Conservation (phyloP, 2,888 invertebrate genomes). For the Latheticus oryzae region DNA sequence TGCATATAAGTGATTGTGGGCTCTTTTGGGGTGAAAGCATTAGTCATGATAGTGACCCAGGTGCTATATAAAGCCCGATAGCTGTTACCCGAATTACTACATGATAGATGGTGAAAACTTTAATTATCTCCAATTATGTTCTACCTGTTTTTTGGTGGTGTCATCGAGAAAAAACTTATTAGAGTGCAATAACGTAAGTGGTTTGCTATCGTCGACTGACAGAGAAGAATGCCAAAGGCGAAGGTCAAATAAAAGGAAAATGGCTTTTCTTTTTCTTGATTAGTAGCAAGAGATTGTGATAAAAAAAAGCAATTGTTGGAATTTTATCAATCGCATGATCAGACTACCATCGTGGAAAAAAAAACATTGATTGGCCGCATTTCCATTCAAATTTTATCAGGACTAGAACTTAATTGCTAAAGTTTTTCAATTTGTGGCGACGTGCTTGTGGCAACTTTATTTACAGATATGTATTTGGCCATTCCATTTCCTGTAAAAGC, state of each 20-base stretch:
- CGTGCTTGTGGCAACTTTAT: constrained; percentile 19
- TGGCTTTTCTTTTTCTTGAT: too few species aligned
- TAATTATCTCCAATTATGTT: constrained; percentile 42
- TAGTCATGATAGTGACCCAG: constrained; percentile 38
- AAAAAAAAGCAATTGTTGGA: too few species aligned
- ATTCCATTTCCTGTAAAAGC: constrained; percentile 25
- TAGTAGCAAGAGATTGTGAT: too few species aligned
- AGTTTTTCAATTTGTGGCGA: constrained; percentile 25
- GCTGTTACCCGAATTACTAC: constrained; percentile 39
- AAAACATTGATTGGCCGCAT: too few species aligned
- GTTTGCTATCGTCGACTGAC: constrained; percentile 10
- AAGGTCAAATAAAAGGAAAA: too few species aligned
- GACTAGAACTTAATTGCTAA: constrained; percentile 18
- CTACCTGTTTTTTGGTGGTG: constrained; percentile 27
- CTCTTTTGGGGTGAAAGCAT: constrained; percentile 16
- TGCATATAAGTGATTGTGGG: constrained; percentile 1
- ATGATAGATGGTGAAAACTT: constrained; percentile 44
- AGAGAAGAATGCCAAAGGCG: constrained; percentile 7
- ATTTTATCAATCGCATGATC: too few species aligned
- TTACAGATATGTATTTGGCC: constrained; percentile 20
- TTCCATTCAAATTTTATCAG: constrained; percentile 17
- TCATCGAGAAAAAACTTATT: constrained; percentile 31
- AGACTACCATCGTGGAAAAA: too few species aligned
- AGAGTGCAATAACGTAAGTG: constrained; percentile 30
- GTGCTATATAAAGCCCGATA: constrained; percentile 35